phyloP scores from a whole-genome alignment of 2,888 invertebrate species.

The Pammene aurita region DNA sequence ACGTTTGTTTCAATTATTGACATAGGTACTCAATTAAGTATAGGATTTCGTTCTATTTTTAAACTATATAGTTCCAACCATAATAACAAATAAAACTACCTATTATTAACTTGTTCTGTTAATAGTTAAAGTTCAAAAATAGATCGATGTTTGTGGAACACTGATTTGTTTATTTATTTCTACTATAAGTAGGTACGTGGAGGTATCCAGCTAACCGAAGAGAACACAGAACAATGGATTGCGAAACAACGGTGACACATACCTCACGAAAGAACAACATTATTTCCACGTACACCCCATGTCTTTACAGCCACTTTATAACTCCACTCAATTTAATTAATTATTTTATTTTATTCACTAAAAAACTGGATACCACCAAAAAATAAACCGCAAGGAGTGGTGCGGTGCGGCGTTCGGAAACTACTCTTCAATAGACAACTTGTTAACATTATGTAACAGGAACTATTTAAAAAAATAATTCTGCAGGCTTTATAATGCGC shows the following conservation, averaged over 20 bases:
- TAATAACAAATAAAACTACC: too few relatives aligned
- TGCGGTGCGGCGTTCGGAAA: conserved; percentile 54
- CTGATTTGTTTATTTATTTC: conserved; percentile 34
- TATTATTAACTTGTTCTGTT: not conserved
- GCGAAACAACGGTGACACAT: conserved; percentile 25
- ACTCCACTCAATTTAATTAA: conserved; percentile 4
- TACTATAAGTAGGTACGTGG: conserved; percentile 7
- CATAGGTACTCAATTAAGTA: not conserved
- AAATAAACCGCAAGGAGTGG: conserved; percentile 56
- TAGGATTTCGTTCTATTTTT: not conserved
- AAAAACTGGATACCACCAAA: conserved; percentile 43
- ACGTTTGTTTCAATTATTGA: too few relatives aligned
- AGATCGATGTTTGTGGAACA: conserved; percentile 15
- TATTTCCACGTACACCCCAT: conserved; percentile 3
- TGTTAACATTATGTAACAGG: conserved; percentile 19
- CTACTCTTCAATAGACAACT: conserved; percentile 14
- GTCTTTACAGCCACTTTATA: conserved; percentile 14
- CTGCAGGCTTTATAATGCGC: too few relatives aligned
- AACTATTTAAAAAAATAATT: too few relatives aligned
- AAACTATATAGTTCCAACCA: not conserved
- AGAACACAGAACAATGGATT: conserved; percentile 30
- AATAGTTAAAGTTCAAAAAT: conserved; percentile 13
- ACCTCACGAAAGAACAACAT: conserved; percentile 13
- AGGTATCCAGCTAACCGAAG: not conserved
- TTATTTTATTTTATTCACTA: conserved; percentile 3